Conservation (phyloP, 2,888 invertebrate species). For the Sesia apiformis region DNA sequence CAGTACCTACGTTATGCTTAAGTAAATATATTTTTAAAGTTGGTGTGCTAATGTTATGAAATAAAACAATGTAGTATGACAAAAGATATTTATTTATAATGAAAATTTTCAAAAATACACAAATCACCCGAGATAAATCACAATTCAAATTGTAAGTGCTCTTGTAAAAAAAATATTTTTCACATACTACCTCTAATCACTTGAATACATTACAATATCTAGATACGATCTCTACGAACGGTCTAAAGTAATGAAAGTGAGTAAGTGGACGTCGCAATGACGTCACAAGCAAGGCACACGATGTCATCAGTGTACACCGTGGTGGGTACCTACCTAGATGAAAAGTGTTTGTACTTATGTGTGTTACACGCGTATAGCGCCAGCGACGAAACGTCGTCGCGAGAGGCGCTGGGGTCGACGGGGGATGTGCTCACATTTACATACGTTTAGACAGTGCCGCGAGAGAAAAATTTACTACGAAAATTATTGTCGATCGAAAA, state of each 20-base stretch:
- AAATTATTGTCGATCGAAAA: slow-evolving; percentile 53
- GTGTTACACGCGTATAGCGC: not conserved
- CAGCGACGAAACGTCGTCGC: not conserved
- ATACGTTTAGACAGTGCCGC: slow-evolving; percentile 9
- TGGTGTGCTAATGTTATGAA: too few species aligned
- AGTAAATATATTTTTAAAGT: too few species aligned
- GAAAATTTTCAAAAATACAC: slow-evolving; percentile 51
- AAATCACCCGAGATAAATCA: slow-evolving; percentile 38
- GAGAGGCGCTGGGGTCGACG: not conserved
- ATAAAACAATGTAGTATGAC: not conserved
- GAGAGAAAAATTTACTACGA: slow-evolving; percentile 25
- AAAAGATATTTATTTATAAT: slow-evolving; percentile 24
- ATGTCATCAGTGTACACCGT: not conserved
- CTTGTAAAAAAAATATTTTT: slow-evolving; percentile 30
- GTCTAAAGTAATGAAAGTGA: slow-evolving; percentile 11
- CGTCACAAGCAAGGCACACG: not conserved
- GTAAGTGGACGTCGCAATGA: slow-evolving; percentile 3
- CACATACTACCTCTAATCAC: slow-evolving; percentile 17
- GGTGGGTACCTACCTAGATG: too few species aligned
- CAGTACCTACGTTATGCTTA: too few species aligned
- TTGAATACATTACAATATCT: slow-evolving; percentile 15
- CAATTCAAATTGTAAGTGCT: slow-evolving; percentile 31
- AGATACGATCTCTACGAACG: slow-evolving; percentile 17
- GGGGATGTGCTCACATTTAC: slow-evolving; percentile 8
- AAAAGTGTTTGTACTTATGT: too few species aligned